These are phyloP conservation scores for Lepidonotus clava DNA, from an alignment of 2,888 invertebrate genomes.

Conservation along the genomic window DNA sequence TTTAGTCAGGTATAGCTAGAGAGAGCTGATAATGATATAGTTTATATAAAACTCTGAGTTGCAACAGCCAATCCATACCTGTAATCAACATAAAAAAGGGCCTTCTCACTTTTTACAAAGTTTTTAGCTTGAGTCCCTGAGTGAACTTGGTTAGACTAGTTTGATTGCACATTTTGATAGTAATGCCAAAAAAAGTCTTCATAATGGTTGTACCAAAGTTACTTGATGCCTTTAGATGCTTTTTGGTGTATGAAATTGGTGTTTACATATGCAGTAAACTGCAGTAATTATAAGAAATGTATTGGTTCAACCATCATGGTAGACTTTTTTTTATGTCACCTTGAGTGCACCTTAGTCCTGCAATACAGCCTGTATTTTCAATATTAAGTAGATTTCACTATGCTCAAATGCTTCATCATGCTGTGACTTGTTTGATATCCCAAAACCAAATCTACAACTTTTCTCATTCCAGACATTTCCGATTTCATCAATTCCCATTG, in stretches of 20 bases:
- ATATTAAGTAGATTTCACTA: background rate
- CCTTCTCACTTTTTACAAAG: background rate
- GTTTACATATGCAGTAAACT: too few species aligned
- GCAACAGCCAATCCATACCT: background rate
- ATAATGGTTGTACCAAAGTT: background rate
- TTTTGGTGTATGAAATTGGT: too few species aligned
- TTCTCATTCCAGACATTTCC: background rate
- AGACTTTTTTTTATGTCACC: constrained; percentile 18
- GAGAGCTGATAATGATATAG: too few species aligned
- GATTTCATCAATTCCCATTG: background rate
- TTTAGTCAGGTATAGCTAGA: too few species aligned
- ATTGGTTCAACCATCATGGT: background rate
- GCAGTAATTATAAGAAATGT: too few species aligned
- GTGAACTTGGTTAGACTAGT: constrained; percentile 21
- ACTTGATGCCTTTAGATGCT: too few species aligned
- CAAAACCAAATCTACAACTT: too few species aligned
- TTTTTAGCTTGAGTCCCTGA: background rate
- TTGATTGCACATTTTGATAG: background rate
- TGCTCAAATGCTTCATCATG: background rate
- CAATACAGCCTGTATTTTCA: background rate
- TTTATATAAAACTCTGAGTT: too few species aligned
- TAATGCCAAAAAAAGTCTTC: background rate
- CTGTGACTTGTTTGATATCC: too few species aligned
- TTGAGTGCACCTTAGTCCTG: background rate
- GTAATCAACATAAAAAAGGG: too few species aligned